Percentiles rank a stretch among this genome's conserved stretches.
phyloP scores from a whole-genome alignment of 2,797 vertebrate genomes.

The Acanthurus lineatus region DNA sequence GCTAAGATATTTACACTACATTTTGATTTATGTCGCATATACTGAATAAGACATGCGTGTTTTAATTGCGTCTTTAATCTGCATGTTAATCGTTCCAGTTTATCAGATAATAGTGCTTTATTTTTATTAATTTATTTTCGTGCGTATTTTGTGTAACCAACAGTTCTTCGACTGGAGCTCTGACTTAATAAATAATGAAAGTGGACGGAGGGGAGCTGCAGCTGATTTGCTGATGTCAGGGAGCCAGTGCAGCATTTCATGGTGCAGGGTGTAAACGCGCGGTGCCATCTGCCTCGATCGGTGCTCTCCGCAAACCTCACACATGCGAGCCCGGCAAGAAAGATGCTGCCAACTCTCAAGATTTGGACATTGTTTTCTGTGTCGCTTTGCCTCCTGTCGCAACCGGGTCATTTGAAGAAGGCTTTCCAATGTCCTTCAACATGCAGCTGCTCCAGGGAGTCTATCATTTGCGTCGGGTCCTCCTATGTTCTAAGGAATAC shows the following conservation, averaged over 20 bases:
- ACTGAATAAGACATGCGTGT: background rate
- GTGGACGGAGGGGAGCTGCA: constrained; percentile 79
- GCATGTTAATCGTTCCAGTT: background rate
- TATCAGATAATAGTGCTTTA: background rate
- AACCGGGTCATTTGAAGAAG: constrained; percentile 83
- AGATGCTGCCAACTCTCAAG: constrained; percentile 82
- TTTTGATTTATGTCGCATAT: background rate
- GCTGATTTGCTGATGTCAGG: constrained; percentile 94
- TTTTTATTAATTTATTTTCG: background rate
- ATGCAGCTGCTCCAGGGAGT: constrained; percentile 97
- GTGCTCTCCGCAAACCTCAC: constrained; percentile 61
- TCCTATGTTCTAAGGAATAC: constrained; percentile 87
- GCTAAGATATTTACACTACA: background rate
- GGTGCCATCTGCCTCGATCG: constrained; percentile 64
- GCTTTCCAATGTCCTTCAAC: constrained; percentile 88
- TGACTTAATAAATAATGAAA: constrained; percentile 87
- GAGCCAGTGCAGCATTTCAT: constrained; percentile 87
- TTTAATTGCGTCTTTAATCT: background rate
- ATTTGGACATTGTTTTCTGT: constrained; percentile 78
- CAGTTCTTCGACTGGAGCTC: constrained; percentile 56
- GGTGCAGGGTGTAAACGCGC: constrained; percentile 85
- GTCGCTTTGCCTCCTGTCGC: constrained; percentile 80
- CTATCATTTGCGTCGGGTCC: constrained; percentile 95
- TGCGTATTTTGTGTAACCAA: constrained; percentile 63
- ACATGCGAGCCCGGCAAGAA: constrained; percentile 77